Conservation (phyloP, 1,140 invertebrate genomes). For the Archivesica marissinica region DNA sequence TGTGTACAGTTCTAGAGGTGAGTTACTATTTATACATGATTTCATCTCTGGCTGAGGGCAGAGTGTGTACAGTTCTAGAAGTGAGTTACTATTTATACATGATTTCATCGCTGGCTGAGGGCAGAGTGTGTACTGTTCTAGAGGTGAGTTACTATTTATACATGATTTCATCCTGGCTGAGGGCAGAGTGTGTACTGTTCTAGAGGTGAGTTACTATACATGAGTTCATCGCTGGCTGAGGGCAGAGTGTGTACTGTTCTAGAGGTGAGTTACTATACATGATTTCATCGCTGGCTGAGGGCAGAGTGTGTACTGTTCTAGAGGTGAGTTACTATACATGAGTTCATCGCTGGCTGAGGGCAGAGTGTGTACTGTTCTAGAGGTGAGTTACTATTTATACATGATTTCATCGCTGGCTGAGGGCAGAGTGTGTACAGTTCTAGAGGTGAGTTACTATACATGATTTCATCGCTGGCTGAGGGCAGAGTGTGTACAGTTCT, state of each 20-base stretch:
- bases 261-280: slow-evolving; percentile 91
- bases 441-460: slow-evolving; percentile 92
- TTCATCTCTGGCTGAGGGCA: too few relatives aligned
- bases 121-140: slow-evolving; percentile 91
- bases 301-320: slow-evolving; percentile 91
- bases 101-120: slow-evolving; percentile 89
- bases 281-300: slow-evolving; percentile 89
- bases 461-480: slow-evolving; percentile 89
- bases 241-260: slow-evolving; percentile 92
- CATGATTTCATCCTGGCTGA: too few relatives aligned
- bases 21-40: too few relatives aligned
- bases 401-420: slow-evolving; percentile 89
- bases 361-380: slow-evolving; percentile 92
- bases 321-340: slow-evolving; percentile 91
- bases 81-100: too few relatives aligned
- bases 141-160: too few relatives aligned
- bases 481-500: slow-evolving; percentile 92
- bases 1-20: too few relatives aligned
- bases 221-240: slow-evolving; percentile 89
- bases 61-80: too few relatives aligned
- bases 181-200: slow-evolving; percentile 91
- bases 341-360: slow-evolving; percentile 90
- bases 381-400: too few relatives aligned
- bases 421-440: slow-evolving; percentile 91
- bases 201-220: slow-evolving; percentile 92